phyloP scores from a whole-genome alignment of 2,113 vertebrate species.

The Pseudopodoces humilis region DNA sequence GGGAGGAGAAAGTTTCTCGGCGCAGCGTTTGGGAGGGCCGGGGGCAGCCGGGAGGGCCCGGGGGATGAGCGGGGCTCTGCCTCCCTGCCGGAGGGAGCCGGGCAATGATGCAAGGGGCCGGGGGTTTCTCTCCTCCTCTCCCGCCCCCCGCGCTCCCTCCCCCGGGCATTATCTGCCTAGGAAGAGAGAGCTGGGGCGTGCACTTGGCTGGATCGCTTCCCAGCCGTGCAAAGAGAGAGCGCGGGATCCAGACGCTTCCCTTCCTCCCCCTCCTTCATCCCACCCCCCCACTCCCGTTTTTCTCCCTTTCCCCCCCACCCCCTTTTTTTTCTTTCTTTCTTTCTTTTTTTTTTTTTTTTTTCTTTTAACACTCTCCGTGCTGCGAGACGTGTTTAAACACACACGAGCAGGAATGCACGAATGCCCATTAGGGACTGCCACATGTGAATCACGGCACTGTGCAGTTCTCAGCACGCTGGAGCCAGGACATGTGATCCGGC shows the following conservation, averaged over 20 bases:
- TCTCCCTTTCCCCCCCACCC: too few species aligned
- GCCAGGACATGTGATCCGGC: constrained; percentile 79
- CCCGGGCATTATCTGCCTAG: constrained; percentile 31
- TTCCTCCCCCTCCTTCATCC: not conserved
- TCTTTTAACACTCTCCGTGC: constrained; percentile 14
- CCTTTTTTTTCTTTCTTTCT: too few species aligned
- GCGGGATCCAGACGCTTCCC: constrained; percentile 31
- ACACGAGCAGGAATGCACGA: constrained; percentile 60
- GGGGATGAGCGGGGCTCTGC: not conserved
- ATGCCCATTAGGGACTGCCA: constrained; percentile 72
- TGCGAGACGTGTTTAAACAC: constrained; percentile 50
- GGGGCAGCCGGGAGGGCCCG: not conserved
- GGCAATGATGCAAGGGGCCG: constrained; percentile 45
- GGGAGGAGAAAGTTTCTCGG: not conserved
- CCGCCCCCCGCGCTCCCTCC: constrained; percentile 20
- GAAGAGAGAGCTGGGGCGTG: constrained; percentile 48
- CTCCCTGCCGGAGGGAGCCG: not conserved
- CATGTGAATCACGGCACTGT: constrained; percentile 70
- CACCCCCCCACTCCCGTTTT: not conserved
- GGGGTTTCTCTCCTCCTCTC: constrained; percentile 31
- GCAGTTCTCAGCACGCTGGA: constrained; percentile 79
- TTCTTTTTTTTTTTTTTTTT: too few species aligned
- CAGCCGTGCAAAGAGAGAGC: constrained; percentile 18
- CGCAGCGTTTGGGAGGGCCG: not conserved
- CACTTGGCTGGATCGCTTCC: constrained; percentile 48